Evolutionary conservation across 2,888 invertebrate genomes (phyloP).

Genomic region (Pollenia griseotomentosa): DNA sequence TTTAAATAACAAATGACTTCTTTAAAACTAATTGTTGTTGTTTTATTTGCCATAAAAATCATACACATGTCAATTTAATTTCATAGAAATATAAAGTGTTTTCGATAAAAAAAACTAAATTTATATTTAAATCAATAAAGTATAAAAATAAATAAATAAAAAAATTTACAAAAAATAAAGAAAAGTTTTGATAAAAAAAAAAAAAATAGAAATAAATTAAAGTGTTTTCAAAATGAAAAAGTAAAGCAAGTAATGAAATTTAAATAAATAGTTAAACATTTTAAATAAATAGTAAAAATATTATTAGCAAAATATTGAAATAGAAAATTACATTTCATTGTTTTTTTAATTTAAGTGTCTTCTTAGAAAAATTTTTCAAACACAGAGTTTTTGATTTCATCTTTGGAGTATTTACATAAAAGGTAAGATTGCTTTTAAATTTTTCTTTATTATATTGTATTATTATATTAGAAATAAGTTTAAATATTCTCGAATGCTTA

Average conservation of each 20-base stretch:
- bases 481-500: slow-evolving; percentile 45
- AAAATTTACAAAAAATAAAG: background rate
- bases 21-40: background rate
- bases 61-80: slow-evolving; percentile 20
- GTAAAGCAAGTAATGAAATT: no score
- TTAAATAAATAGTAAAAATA: slow-evolving; percentile 1
- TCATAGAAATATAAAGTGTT: slow-evolving; percentile 20
- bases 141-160: slow-evolving; percentile 23
- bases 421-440: slow-evolving; percentile 19
- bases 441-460: background rate
- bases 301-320: background rate
- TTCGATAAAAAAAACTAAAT: slow-evolving; percentile 1
- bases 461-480: background rate
- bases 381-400: background rate
- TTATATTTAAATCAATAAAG: background rate
- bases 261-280: background rate
- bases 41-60: slow-evolving; percentile 1
- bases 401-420: background rate
- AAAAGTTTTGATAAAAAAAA: slow-evolving; percentile 4
- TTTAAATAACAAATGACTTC: background rate
- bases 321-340: background rate
- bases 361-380: slow-evolving; percentile 14
- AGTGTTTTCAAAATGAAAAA: no score
- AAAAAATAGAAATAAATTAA: slow-evolving; percentile 6
- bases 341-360: background rate